Conservation (phyloP, 2,797 vertebrate genomes). For the Staurois parvus region DNA sequence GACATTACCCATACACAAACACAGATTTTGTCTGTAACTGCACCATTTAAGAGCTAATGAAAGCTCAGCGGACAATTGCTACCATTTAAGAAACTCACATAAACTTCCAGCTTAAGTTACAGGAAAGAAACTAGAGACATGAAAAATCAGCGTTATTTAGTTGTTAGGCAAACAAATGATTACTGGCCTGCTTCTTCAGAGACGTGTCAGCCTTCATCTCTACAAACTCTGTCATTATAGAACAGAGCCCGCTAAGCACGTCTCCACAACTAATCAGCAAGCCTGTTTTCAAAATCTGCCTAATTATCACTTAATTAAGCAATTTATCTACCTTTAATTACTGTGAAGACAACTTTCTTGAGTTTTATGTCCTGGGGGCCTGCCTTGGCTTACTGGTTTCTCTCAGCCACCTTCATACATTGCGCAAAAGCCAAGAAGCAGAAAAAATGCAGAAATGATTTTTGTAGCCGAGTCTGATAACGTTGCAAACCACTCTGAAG, state of each 20-base stretch:
- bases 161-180: constrained; percentile 47
- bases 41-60: neutral
- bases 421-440: too few relatives aligned
- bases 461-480: too few relatives aligned
- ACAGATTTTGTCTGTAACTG: neutral
- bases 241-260: constrained; percentile 1
- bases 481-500: too few relatives aligned
- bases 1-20: neutral
- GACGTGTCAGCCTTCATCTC: constrained; percentile 39
- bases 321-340: constrained; percentile 47
- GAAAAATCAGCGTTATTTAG: constrained; percentile 39
- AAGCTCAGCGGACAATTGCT: neutral
- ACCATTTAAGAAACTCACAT: constrained; percentile 17
- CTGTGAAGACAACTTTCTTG: constrained; percentile 24
- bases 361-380: neutral
- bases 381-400: constrained; percentile 15
- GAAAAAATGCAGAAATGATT: too few relatives aligned
- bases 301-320: constrained; percentile 55
- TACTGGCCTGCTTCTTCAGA: constrained; percentile 8
- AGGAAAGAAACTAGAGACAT: constrained; percentile 22
- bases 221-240: constrained; percentile 28
- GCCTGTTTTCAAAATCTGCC: constrained; percentile 18
- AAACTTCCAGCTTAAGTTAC: constrained; percentile 18
- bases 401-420: neutral
- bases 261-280: constrained; percentile 30